A percentile compares a stretch with the other conserved stretches of the same genome.
phyloP scores from a whole-genome alignment of 2,888 invertebrate species.

The Andricus curvator region DNA sequence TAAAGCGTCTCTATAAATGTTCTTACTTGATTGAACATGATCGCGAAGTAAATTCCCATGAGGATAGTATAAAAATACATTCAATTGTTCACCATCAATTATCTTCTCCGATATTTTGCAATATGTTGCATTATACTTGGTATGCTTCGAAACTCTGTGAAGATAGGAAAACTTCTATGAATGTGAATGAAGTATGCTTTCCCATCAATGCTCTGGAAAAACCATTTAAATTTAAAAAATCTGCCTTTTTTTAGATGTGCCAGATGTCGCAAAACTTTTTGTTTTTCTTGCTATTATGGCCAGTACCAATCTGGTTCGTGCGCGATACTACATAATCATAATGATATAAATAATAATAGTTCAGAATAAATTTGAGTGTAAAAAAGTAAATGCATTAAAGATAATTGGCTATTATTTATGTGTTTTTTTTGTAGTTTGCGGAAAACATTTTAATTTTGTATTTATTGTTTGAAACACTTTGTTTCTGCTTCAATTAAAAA shows the following conservation, averaged over 20 bases:
- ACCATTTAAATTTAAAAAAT: neutral
- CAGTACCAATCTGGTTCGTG: conserved; percentile 26
- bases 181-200: conserved; percentile 28
- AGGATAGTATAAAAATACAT: conserved; percentile 41
- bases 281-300: conserved; percentile 35
- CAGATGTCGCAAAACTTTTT: neutral
- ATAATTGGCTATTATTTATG: too few species aligned
- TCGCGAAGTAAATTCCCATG: too few species aligned
- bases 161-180: conserved; percentile 15
- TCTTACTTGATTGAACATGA: too few species aligned
- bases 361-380: too few species aligned
- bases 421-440: too few species aligned
- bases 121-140: conserved; percentile 43
- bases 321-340: too few species aligned
- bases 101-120: conserved; percentile 32
- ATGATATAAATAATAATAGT: too few species aligned
- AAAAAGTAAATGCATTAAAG: too few species aligned
- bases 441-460: too few species aligned
- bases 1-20: too few species aligned
- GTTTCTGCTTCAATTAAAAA: too few species aligned
- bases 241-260: conserved; percentile 39
- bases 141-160: conserved; percentile 26
- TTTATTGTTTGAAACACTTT: too few species aligned
- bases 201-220: conserved; percentile 1
- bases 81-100: conserved; percentile 33